These are phyloP conservation scores for Camponotus floridanus DNA, from an alignment of 1,140 invertebrate genomes.

Conservation along the genomic window DNA sequence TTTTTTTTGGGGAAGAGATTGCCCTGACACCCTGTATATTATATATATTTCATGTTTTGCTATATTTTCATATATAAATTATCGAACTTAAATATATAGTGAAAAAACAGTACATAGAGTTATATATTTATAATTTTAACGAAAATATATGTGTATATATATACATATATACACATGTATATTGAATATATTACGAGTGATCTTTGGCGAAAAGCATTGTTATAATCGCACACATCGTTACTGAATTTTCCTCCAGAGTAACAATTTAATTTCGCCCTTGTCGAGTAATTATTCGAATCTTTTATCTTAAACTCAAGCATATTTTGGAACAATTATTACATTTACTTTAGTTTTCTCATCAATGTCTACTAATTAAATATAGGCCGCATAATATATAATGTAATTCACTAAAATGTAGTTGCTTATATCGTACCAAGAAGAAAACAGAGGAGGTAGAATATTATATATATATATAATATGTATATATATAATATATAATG, in stretches of 20 bases:
- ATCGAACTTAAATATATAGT: constrained; percentile 52
- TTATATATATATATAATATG: no score
- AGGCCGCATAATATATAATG: not conserved
- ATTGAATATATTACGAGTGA: not conserved
- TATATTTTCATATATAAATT: constrained; percentile 48
- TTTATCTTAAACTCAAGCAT: not conserved
- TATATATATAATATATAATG: not conserved
- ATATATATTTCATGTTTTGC: constrained; percentile 20
- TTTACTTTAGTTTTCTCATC: not conserved
- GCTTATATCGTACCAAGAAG: not conserved
- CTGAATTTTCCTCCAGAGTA: not conserved
- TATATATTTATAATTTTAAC: constrained; percentile 23
- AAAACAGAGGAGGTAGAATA: no score
- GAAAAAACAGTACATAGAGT: constrained; percentile 30
- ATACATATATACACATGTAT: not conserved
- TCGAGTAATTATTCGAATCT: not conserved
- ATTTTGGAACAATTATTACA: not conserved
- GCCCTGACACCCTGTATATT: no score
- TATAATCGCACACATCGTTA: constrained; percentile 38
- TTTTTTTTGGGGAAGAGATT: no score
- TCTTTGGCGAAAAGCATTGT: not conserved
- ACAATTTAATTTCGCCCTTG: not conserved
- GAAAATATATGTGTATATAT: not conserved
- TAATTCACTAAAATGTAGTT: not conserved
- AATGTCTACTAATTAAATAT: not conserved